These are phyloP conservation scores for Crossocerus cetratus DNA, from an alignment of 2,888 invertebrate species.

Conservation along the genomic window DNA sequence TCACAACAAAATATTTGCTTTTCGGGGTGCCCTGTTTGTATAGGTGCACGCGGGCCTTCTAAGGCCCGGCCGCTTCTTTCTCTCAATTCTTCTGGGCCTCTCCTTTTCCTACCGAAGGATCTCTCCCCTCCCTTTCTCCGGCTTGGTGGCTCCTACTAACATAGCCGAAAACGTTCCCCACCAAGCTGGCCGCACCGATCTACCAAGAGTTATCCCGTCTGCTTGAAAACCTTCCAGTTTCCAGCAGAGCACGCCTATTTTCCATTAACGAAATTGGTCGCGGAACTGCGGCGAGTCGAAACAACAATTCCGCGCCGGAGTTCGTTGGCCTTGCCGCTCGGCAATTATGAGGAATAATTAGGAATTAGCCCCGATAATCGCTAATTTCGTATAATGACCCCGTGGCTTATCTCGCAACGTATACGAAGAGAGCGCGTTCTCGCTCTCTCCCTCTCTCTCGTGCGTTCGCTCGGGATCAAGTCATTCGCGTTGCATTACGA, in stretches of 20 bases:
- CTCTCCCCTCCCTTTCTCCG: constrained; percentile 67
- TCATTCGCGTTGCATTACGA: constrained; percentile 62
- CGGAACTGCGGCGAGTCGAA: background rate
- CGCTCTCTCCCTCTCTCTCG: background rate
- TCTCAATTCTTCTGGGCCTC: constrained; percentile 59
- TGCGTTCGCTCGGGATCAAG: constrained; percentile 56
- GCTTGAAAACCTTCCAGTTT: too few relatives aligned
- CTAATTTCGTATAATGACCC: constrained; percentile 55
- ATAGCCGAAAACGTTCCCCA: constrained; percentile 70
- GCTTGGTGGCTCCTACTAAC: constrained; percentile 64
- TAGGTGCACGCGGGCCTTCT: constrained; percentile 69
- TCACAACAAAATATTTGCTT: constrained; percentile 75
- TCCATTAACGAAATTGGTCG: background rate
- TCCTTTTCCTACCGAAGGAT: constrained; percentile 63
- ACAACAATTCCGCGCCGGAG: constrained; percentile 7
- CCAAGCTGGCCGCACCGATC: constrained; percentile 45
- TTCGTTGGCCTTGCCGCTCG: constrained; percentile 17
- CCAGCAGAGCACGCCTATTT: too few relatives aligned
- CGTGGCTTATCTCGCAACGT: constrained; percentile 49
- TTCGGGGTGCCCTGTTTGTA: constrained; percentile 70
- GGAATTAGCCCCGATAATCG: constrained; percentile 57
- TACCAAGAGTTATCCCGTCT: too few relatives aligned
- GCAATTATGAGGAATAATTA: constrained; percentile 50
- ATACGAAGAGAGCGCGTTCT: background rate
- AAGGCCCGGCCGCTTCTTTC: constrained; percentile 67